These are phyloP conservation scores for Gila robusta DNA, from an alignment of 2,797 vertebrate genomes.

Conservation along the genomic window DNA sequence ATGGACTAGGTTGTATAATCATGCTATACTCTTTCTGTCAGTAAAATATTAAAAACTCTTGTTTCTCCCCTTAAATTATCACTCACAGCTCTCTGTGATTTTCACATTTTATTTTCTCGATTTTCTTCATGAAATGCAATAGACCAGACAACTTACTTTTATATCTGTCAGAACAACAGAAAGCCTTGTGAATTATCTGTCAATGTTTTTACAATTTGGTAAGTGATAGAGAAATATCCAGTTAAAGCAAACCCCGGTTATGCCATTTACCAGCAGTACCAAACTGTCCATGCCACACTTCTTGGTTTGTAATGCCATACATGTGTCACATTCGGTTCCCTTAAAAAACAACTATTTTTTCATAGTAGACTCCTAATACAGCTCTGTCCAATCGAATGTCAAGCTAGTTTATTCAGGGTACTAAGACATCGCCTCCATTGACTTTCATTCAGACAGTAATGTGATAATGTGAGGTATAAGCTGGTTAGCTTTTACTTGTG, in stretches of 20 bases:
- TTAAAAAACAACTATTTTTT: neutral
- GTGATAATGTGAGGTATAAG: slow-evolving; percentile 26
- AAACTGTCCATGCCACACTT: neutral
- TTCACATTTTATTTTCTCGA: neutral
- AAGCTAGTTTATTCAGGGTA: neutral
- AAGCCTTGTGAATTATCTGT: neutral
- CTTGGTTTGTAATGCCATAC: neutral
- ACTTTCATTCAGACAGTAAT: slow-evolving; percentile 12
- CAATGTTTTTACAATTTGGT: neutral
- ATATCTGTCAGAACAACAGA: slow-evolving; percentile 17
- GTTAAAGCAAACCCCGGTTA: neutral
- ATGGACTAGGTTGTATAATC: neutral
- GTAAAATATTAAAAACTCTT: neutral
- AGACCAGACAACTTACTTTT: neutral
- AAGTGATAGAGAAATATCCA: slow-evolving; percentile 1
- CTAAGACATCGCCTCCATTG: neutral
- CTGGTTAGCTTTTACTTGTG: slow-evolving; percentile 10
- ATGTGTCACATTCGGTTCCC: neutral
- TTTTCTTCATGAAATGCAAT: neutral
- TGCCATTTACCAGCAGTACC: neutral
- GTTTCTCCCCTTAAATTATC: neutral
- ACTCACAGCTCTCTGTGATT: neutral
- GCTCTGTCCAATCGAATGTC: slow-evolving; percentile 3
- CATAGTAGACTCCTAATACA: neutral
- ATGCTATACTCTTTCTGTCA: neutral